Base-by-base conservation (phyloP, 2,888 invertebrate species). In the Erebia aethiops region DNA sequence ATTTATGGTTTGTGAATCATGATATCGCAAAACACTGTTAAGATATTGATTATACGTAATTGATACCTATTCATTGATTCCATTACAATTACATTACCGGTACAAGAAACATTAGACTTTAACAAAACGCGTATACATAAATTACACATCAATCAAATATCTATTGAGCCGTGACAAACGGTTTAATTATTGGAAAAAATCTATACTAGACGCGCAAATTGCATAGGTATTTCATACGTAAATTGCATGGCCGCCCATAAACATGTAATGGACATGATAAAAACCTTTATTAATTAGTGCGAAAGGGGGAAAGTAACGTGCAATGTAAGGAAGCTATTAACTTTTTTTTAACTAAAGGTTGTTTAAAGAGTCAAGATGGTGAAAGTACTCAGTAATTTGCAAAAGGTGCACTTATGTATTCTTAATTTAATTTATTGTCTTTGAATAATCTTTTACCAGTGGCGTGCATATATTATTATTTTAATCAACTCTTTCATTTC, bases 281-380 rank as follows among this genome's bases (percentile, higher is more conserved):
- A 79, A 73, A 66, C 70, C 70, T 76, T 79, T 78, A 83, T 82
- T 81, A 81, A 83, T 82, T 82, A 81, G 76, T 69, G 68, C 65
- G 74, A 74, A 77, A 81, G 79, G 80, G 78, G 79, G 81, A 79
- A 81, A 82, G 77, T 77, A 78, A 77, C 76, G 74, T 78, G 74
- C 74, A 72, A 76, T 80, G 76, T 79, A 76, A 77, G 77, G 75
- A 74, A 71, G 77, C 76, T 78, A 79, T 79, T 81, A 79, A 77
- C 77, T 83, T 84, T 67, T 82, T 81, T 79, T 72, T 16, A 70
- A 69, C 60, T 68, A 66, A 64, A 71, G 71, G 68, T 70, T 71
- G 67, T 73, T 71, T 71, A 75, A 66, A 73, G 70, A 72, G 76
- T 73, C 70, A 70, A 74, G 74, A 74, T 65, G 73, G 64, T 54